Base-by-base conservation (phyloP, 2,888 invertebrate species). In the Holacanthella duospinosa region DNA sequence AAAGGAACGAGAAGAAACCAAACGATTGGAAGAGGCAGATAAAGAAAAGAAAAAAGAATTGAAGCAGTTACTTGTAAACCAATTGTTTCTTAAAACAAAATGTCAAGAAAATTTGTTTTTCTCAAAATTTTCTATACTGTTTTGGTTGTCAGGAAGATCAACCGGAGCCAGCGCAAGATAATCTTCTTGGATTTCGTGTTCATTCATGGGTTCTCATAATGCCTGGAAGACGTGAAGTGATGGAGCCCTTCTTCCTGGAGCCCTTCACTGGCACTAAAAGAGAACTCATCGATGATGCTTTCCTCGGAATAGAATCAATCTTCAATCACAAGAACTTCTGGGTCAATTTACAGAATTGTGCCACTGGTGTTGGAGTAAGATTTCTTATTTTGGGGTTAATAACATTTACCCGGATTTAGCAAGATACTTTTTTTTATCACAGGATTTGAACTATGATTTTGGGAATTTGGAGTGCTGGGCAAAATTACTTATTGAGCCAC, bases 271-370 rank as follows among this genome's bases (percentile, higher is more conserved):
- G 93, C 0, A 79, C 82, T 21, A 75, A 79, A 0, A 82, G 85
- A 68, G 80, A 84, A 0, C 75, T 85, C 0, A 75, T 79, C 48
- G 79, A 82, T 26, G 76, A 79, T 1, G 80, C 84, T 65, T 93
- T 91, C 74, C 82, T 86, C 29, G 83, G 86, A 1, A 81, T 94
- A 2, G 92, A 94, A 74, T 86, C 87, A 69, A 78, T 93, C 59
- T 95, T 93, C 85, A 92, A 93, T 74, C 79, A 92, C 74, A 79
- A 82, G 59, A 94, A 95, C 78, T 93, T 89, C 76, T 91, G 88
- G 80, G 85, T 85, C 67, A 72, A 72, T 55, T 63, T 70, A 29
- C 70, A 73, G 74, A 66, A 48, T 21, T 48, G 48, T 21, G 4
- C 12, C 19, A 48, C 48, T 48, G 48, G 48, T 4, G 48, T 48